These are phyloP conservation scores for Notiomystis cincta DNA, from an alignment of 2,113 vertebrate genomes.

Conservation along the genomic window DNA sequence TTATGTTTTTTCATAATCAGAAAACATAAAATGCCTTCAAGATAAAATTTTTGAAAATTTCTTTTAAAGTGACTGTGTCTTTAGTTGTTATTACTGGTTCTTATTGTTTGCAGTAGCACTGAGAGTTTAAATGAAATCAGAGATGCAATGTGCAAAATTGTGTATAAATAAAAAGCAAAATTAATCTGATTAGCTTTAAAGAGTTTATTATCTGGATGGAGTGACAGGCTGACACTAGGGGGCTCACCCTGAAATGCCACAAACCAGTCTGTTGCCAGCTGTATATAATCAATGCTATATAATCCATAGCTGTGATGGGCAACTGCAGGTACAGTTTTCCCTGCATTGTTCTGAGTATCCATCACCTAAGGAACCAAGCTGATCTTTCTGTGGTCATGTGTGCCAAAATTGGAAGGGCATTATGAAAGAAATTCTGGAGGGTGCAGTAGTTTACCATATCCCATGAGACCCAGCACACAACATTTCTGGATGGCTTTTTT, in stretches of 20 bases:
- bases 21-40: not conserved
- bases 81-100: not conserved
- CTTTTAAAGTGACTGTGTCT: not conserved
- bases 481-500: not conserved
- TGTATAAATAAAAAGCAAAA: not conserved
- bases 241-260: not conserved
- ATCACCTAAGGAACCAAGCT: not conserved
- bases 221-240: not conserved
- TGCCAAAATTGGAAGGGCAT: not conserved
- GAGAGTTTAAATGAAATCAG: not conserved
- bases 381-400: not conserved
- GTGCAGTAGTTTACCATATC: not conserved
- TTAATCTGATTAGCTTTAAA: not conserved
- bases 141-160: not conserved
- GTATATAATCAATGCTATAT: accelerated
- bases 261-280: not conserved
- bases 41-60: too few relatives aligned
- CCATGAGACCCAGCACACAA: too few relatives aligned
- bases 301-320: not conserved
- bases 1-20: not conserved
- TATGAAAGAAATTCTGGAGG: not conserved
- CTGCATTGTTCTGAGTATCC: not conserved
- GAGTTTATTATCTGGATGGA: not conserved
- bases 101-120: not conserved
- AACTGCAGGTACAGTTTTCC: not conserved